These are phyloP conservation scores for Pseudorhombus dupliciocellatus DNA, from an alignment of 2,113 vertebrate species.

Conservation along the genomic window DNA sequence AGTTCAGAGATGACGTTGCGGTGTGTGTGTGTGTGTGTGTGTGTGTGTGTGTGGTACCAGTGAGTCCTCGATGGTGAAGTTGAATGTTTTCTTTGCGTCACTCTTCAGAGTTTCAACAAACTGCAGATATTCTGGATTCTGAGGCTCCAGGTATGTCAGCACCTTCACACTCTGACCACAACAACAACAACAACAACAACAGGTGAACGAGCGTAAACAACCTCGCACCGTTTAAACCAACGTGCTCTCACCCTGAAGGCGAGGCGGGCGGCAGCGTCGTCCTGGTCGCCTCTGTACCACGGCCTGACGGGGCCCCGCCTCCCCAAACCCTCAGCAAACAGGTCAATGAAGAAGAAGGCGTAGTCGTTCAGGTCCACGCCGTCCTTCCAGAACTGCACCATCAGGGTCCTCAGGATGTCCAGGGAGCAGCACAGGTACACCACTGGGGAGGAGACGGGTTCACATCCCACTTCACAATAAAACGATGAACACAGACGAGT, in stretches of 20 bases:
- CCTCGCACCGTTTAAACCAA: background rate
- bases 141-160: conserved; percentile 86
- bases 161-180: conserved; percentile 86
- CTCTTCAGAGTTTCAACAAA: conserved; percentile 83
- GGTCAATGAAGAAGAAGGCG: conserved; percentile 92
- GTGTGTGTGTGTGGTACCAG: conserved; percentile 76
- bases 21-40: no score
- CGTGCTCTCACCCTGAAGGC: conserved; percentile 85
- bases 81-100: conserved; percentile 78
- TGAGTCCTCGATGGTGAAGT: conserved; percentile 85
- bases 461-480: background rate
- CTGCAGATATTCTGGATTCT: conserved; percentile 81
- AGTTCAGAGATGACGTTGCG: no score
- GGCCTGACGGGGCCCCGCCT: conserved; percentile 72
- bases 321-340: conserved; percentile 85
- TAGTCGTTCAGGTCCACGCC: conserved; percentile 83
- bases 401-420: conserved; percentile 83
- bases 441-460: conserved; percentile 73
- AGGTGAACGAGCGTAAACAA: background rate
- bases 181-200: background rate
- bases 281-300: conserved; percentile 84
- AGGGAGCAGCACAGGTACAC: conserved; percentile 89
- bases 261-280: conserved; percentile 76
- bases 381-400: conserved; percentile 83
- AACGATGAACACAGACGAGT: background rate